These are phyloP conservation scores for Mythimna loreyi DNA, from an alignment of 2,888 invertebrate genomes.

Conservation along the genomic window DNA sequence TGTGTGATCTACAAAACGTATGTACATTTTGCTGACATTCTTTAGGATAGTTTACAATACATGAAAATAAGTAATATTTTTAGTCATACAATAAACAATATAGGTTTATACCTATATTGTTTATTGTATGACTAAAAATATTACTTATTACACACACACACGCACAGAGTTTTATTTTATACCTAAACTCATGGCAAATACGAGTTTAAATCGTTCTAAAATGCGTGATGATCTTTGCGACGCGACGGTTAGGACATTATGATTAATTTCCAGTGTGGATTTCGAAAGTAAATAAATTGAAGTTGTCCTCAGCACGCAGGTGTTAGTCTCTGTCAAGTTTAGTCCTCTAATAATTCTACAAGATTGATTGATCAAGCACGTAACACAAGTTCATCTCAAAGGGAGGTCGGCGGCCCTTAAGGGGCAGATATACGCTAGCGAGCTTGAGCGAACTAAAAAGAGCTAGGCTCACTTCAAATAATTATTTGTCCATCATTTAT, in stretches of 20 bases:
- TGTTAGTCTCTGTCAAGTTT: constrained; percentile 40
- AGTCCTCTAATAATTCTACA: constrained; percentile 48
- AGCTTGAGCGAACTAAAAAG: too few relatives aligned
- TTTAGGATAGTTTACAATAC: constrained; percentile 64
- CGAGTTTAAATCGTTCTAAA: background rate
- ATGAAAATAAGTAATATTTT: constrained; percentile 36
- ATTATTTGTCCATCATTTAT: too few relatives aligned
- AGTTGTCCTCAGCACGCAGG: constrained; percentile 34
- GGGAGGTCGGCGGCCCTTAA: background rate
- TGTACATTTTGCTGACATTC: constrained; percentile 69
- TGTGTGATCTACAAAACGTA: constrained; percentile 64
- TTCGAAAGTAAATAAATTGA: constrained; percentile 31
- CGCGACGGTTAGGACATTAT: background rate
- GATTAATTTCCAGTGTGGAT: constrained; percentile 28
- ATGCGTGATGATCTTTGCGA: background rate
- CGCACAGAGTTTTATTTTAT: too few relatives aligned
- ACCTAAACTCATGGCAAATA: constrained; percentile 2
- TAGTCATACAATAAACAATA: constrained; percentile 14
- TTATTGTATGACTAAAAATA: too few relatives aligned
- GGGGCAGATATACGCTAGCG: too few relatives aligned
- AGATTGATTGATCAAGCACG: constrained; percentile 39
- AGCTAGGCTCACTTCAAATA: too few relatives aligned
- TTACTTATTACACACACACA: too few relatives aligned
- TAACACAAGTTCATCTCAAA: constrained; percentile 24
- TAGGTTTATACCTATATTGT: background rate